phyloP scores from a whole-genome alignment of 2,888 invertebrate species.

The Tipula helvola region DNA sequence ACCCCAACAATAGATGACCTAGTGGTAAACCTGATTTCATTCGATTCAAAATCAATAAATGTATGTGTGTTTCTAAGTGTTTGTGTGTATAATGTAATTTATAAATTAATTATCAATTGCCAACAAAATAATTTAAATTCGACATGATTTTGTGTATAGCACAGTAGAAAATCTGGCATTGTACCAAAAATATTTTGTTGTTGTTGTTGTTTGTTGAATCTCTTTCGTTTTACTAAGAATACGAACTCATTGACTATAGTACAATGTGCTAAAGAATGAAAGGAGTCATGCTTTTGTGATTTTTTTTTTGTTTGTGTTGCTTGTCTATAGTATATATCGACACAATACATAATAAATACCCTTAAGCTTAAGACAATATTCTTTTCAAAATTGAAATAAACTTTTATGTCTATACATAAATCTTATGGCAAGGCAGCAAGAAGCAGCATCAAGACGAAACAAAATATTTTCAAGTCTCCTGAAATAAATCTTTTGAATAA shows the following conservation, averaged over 20 bases:
- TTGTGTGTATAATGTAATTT: neutral
- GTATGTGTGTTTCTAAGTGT: neutral
- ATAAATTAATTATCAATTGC: neutral
- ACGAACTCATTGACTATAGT: neutral
- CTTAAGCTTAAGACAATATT: neutral
- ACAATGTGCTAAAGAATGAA: neutral
- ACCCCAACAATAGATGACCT: neutral
- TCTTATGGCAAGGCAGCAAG: neutral
- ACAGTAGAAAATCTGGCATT: neutral
- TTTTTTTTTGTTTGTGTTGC: neutral
- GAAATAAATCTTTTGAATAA: neutral
- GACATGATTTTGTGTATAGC: neutral
- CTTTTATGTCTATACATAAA: neutral
- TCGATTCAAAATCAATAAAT: neutral
- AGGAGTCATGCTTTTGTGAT: neutral
- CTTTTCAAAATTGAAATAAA: neutral
- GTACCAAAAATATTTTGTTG: neutral
- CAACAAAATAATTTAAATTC: constrained; percentile 4
- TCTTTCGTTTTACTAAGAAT: neutral
- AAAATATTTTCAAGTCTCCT: neutral
- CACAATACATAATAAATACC: neutral
- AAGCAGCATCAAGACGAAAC: neutral
- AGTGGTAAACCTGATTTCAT: neutral
- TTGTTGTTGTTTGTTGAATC: neutral
- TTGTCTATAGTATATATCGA: neutral